phyloP scores from a whole-genome alignment of 2,113 vertebrate species.

The Zosterops pallidus region DNA sequence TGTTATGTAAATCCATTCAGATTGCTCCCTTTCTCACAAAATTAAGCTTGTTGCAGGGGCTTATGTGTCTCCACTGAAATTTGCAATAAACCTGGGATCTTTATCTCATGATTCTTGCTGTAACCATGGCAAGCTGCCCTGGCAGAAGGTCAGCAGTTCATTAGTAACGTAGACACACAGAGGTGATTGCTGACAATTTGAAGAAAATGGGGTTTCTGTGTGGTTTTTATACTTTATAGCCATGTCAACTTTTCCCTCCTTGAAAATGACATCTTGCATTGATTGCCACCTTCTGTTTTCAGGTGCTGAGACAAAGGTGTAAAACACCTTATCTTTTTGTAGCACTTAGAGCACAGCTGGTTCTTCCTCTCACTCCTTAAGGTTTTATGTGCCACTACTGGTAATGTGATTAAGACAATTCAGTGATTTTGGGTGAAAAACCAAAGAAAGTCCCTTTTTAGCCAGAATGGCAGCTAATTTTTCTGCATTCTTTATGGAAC shows the following conservation, averaged over 20 bases:
- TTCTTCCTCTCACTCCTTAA: background rate
- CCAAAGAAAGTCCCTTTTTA: background rate
- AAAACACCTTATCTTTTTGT: background rate
- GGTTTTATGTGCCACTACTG: background rate
- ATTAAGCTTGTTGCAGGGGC: background rate
- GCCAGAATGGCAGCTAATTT: background rate
- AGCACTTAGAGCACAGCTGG: fast-evolving
- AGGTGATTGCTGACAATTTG: background rate
- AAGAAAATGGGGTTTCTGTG: background rate
- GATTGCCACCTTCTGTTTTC: background rate
- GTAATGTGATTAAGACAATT: background rate
- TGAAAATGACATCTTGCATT: background rate
- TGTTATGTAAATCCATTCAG: background rate
- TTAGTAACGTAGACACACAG: background rate
- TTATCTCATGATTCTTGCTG: background rate
- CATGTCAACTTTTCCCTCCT: background rate
- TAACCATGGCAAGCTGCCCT: background rate
- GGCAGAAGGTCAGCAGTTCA: background rate
- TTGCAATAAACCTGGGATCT: background rate
- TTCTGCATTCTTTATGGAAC: fast-evolving
- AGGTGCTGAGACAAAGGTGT: background rate
- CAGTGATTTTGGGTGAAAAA: background rate
- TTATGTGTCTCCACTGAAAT: background rate
- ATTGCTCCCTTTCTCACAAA: background rate
- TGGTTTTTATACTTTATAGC: background rate